phyloP scores from a whole-genome alignment of 2,888 invertebrate species.

The Eupithecia centaureata region DNA sequence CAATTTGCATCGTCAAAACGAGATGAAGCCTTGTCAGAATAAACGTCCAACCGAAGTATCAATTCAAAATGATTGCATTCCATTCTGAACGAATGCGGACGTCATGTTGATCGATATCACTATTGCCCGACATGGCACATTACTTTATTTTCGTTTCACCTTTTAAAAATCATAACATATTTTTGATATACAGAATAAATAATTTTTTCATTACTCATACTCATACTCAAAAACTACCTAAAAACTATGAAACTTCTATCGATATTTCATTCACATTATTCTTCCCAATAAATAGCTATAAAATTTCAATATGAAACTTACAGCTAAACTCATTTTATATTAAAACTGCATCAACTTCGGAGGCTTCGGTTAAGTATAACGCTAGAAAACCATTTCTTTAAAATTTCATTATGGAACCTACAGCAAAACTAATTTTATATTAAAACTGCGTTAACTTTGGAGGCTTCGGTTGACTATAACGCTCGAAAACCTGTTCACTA shows the following conservation, averaged over 20 bases:
- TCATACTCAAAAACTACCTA: neutral
- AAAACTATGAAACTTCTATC: neutral
- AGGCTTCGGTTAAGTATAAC: too few species aligned
- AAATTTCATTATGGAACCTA: neutral
- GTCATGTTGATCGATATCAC: too few species aligned
- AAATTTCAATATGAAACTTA: neutral
- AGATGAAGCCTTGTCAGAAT: neutral
- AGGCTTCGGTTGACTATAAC: constrained; percentile 36
- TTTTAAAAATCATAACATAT: too few species aligned
- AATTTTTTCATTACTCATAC: too few species aligned
- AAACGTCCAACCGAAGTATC: neutral
- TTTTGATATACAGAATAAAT: too few species aligned
- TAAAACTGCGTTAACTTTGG: neutral
- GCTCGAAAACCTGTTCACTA: constrained; percentile 52
- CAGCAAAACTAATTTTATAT: neutral
- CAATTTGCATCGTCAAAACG: neutral
- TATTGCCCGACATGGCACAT: too few species aligned
- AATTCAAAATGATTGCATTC: neutral
- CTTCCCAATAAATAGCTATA: neutral
- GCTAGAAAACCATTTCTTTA: too few species aligned
- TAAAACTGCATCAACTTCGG: too few species aligned
- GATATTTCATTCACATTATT: neutral
- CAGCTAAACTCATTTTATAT: too few species aligned
- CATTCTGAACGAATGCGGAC: too few species aligned
- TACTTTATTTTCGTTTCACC: too few species aligned